phyloP scores from a whole-genome alignment of 2,797 vertebrate species.

The Delichon dasypus region DNA sequence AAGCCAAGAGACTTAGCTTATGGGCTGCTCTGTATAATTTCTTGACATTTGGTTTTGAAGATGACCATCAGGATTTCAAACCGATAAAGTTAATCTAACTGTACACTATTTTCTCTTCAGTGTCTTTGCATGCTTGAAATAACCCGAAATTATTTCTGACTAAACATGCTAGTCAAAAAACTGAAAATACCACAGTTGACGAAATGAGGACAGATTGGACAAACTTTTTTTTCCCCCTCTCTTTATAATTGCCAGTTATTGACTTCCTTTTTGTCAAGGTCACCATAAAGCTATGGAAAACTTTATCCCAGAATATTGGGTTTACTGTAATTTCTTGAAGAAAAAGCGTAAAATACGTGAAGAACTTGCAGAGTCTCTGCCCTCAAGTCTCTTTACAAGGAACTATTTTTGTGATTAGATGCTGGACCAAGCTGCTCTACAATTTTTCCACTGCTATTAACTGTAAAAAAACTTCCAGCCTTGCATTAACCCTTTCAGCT shows the following conservation, averaged over 20 bases:
- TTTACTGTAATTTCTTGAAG: conserved; percentile 16
- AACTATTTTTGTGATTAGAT: conserved; percentile 58
- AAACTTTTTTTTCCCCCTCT: background rate
- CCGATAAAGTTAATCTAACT: background rate
- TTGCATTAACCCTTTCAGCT: conserved; percentile 44
- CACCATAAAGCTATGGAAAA: conserved; percentile 25
- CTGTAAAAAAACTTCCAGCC: conserved; percentile 54
- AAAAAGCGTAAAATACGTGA: conserved; percentile 12
- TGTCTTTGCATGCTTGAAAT: background rate
- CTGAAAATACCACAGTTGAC: background rate
- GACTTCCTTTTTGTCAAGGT: background rate
- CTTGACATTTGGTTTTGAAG: background rate
- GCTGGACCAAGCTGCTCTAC: background rate
- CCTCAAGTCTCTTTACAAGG: conserved; percentile 56
- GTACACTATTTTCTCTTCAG: background rate
- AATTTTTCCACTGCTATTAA: conserved; percentile 42
- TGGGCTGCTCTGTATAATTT: background rate
- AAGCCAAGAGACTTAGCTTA: background rate
- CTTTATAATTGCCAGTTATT: background rate
- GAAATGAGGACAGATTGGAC: background rate
- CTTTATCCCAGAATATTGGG: background rate
- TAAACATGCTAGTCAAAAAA: background rate
- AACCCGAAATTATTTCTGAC: background rate
- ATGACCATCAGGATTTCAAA: background rate
- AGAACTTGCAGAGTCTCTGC: conserved; percentile 30